phyloP scores from a whole-genome alignment of 2,888 invertebrate genomes.

The Rhyacophila evoluta region DNA sequence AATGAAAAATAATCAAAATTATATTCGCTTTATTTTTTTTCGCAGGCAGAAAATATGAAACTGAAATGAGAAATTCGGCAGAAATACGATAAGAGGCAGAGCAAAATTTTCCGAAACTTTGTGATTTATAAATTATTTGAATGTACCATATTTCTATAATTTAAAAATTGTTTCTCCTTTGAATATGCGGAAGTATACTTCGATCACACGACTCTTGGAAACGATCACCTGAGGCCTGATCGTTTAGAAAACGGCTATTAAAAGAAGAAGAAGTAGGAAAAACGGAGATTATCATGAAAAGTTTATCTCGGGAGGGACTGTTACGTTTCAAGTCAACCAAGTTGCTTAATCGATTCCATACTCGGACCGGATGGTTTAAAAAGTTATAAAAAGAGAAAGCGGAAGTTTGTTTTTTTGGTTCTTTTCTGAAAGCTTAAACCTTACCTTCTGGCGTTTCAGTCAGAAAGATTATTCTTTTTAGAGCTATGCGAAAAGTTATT shows the following conservation, averaged over 20 bases:
- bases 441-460: constrained; percentile 6
- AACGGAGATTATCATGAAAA: neutral
- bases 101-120: neutral
- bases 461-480: constrained; percentile 20
- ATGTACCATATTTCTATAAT: neutral
- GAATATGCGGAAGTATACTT: neutral
- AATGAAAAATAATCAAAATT: too few relatives aligned
- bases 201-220: neutral
- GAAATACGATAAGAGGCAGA: too few relatives aligned
- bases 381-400: constrained; percentile 2
- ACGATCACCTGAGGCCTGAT: constrained; percentile 1
- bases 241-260: constrained; percentile 1
- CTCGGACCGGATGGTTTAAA: constrained; percentile 17
- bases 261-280: neutral
- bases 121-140: neutral
- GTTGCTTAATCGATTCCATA: neutral
- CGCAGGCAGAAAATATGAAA: too few relatives aligned
- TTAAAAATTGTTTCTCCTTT: neutral
- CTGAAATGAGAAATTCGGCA: too few relatives aligned
- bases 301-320: constrained; percentile 16
- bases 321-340: constrained; percentile 10
- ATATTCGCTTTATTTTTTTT: too few relatives aligned
- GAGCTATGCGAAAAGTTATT: constrained; percentile 18
- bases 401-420: constrained; percentile 13
- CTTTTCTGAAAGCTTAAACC: neutral